Evolutionary conservation across 2,888 invertebrate genomes (phyloP).

Genomic region (Acleris cristana): DNA sequence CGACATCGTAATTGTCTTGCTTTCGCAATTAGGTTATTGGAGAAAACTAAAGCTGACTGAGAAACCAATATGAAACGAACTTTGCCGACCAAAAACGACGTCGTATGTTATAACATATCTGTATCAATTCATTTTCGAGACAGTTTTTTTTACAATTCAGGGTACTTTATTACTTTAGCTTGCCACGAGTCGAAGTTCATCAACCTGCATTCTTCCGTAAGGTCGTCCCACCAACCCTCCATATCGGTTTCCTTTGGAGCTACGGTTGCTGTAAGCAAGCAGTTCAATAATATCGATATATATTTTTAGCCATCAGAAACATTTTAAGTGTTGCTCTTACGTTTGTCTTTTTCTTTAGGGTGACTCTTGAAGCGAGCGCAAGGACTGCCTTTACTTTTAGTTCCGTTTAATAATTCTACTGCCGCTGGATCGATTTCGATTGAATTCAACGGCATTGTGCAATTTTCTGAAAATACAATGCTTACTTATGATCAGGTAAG

Average conservation of each 20-base stretch:
- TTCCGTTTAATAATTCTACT: constrained; percentile 70
- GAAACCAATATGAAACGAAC: too few species aligned
- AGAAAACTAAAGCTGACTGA: too few species aligned
- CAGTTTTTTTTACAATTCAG: background rate
- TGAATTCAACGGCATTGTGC: constrained; percentile 56
- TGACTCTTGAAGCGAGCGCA: constrained; percentile 76
- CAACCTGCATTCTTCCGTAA: constrained; percentile 88
- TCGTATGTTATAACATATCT: too few species aligned
- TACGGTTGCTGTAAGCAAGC: constrained; percentile 49
- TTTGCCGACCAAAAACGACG: too few species aligned
- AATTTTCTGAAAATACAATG: constrained; percentile 62
- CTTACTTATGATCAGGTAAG: too few species aligned
- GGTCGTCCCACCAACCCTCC: constrained; percentile 89
- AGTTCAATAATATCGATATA: background rate
- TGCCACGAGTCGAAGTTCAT: constrained; percentile 85
- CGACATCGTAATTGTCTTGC: too few species aligned
- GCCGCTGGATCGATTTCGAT: constrained; percentile 61
- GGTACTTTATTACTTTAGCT: constrained; percentile 71
- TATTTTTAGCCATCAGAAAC: background rate
- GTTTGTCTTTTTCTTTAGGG: constrained; percentile 71
- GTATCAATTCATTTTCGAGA: background rate
- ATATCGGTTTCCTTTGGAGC: constrained; percentile 76
- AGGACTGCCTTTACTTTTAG: constrained; percentile 57
- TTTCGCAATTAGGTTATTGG: too few species aligned
- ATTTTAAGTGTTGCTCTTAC: constrained; percentile 44